Conservation (phyloP, 1,140 invertebrate genomes). For the Papilio helenus region DNA sequence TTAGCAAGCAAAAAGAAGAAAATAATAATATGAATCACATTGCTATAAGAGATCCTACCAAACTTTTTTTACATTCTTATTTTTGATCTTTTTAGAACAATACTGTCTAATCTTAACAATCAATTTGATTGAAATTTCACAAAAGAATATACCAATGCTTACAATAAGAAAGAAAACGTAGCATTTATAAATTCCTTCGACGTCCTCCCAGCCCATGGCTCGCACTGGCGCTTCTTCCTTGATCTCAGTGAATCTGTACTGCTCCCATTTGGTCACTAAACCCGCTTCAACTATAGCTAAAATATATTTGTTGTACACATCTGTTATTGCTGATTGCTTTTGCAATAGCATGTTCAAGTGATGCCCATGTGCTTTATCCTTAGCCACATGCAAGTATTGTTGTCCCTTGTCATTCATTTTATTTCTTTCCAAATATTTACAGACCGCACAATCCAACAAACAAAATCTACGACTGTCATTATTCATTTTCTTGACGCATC, state of each 20-base stretch:
- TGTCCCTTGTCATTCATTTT: slow-evolving; percentile 69
- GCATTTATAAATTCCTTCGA: slow-evolving; percentile 63
- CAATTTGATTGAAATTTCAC: slow-evolving; percentile 52
- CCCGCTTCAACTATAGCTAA: slow-evolving; percentile 42
- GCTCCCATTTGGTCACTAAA: slow-evolving; percentile 52
- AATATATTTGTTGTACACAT: slow-evolving; percentile 44
- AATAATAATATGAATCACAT: neutral
- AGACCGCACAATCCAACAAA: slow-evolving; percentile 73
- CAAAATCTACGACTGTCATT: slow-evolving; percentile 71
- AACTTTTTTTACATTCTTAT: neutral
- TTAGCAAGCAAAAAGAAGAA: neutral
- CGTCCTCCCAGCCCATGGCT: slow-evolving; percentile 49
- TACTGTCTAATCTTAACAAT: neutral
- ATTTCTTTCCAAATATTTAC: slow-evolving; percentile 66
- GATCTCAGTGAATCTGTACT: slow-evolving; percentile 50
- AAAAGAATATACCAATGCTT: slow-evolving; percentile 55
- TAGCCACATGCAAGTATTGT: slow-evolving; percentile 73
- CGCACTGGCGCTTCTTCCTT: slow-evolving; percentile 50
- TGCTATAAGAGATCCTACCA: neutral
- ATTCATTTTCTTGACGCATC: slow-evolving; percentile 64
- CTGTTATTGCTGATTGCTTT: slow-evolving; percentile 63
- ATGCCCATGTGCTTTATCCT: slow-evolving; percentile 74
- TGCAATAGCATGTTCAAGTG: slow-evolving; percentile 69
- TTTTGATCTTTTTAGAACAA: slow-evolving; percentile 20
- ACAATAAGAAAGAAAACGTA: slow-evolving; percentile 51